Evolutionary conservation across 2,797 vertebrate genomes (phyloP).

Genomic region (Gastrophryne carolinensis): DNA sequence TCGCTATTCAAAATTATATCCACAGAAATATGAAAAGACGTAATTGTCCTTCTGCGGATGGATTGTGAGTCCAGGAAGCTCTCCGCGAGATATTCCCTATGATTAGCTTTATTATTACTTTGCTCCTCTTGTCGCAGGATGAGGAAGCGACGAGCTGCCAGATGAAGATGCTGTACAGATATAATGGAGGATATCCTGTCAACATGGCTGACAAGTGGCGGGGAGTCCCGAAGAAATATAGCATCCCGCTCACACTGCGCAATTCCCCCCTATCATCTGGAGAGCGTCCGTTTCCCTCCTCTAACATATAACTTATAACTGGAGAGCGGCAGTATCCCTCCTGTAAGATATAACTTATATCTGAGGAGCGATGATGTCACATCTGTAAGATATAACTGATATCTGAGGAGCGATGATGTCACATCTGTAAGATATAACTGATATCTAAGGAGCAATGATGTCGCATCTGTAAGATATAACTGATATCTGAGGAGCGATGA

Average conservation of each 20-base stretch:
- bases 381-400: too few relatives aligned
- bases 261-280: neutral
- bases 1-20: too few relatives aligned
- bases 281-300: too few relatives aligned
- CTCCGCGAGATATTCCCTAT: neutral
- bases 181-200: neutral
- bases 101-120: neutral
- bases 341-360: neutral
- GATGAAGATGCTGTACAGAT: neutral
- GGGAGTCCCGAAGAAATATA: neutral
- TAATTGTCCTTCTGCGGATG: too few relatives aligned
- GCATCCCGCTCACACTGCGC: neutral
- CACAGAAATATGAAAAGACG: too few relatives aligned
- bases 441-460: neutral
- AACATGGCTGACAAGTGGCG: neutral
- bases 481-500: neutral
- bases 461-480: neutral
- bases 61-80: too few relatives aligned
- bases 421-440: neutral
- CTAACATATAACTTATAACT: neutral
- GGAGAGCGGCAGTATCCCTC: neutral
- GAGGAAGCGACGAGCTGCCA: neutral
- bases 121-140: neutral
- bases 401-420: neutral
- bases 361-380: neutral